These are phyloP conservation scores for Nothoprocta pentlandii DNA, from an alignment of 2,113 vertebrate species.

Conservation along the genomic window DNA sequence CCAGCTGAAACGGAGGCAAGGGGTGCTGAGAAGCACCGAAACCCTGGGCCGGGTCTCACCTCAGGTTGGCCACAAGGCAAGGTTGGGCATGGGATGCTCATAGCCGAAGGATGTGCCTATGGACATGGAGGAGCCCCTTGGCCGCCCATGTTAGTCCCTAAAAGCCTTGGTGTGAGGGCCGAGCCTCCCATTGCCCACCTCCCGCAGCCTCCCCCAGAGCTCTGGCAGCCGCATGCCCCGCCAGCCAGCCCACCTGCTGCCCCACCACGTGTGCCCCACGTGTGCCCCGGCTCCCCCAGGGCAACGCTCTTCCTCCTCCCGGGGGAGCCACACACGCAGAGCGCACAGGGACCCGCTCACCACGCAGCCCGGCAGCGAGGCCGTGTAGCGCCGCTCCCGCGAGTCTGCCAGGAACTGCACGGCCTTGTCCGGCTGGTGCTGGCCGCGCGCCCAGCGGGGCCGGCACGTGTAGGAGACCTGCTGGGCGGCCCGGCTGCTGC, in stretches of 20 bases:
- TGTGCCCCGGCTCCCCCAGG: not conserved
- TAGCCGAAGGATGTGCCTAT: not conserved
- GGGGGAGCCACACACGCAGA: fast-evolving
- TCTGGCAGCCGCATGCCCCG: fast-evolving
- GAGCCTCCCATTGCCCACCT: not conserved
- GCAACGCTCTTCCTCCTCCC: not conserved
- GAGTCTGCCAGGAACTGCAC: slow-evolving; percentile 85
- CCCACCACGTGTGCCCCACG: no score
- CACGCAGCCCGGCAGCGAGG: slow-evolving; percentile 82
- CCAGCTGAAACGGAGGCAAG: slow-evolving; percentile 41
- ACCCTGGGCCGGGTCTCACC: not conserved
- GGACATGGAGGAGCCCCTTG: fast-evolving
- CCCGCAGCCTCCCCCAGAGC: not conserved
- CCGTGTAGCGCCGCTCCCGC: slow-evolving; percentile 80
- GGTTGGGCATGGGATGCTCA: not conserved
- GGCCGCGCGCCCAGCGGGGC: slow-evolving; percentile 19
- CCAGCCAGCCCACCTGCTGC: not conserved
- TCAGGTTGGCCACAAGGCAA: no score
- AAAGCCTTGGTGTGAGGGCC: fast-evolving
- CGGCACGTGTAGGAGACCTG: slow-evolving; percentile 85
- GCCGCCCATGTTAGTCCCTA: fast-evolving
- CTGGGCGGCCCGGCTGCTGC: slow-evolving; percentile 82
- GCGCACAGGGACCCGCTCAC: slow-evolving; percentile 62
- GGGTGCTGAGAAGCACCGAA: not conserved
- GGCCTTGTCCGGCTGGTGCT: slow-evolving; percentile 62